Base-by-base conservation (phyloP, 2,113 vertebrate genomes). In the Psilopsiagon aurifrons region DNA sequence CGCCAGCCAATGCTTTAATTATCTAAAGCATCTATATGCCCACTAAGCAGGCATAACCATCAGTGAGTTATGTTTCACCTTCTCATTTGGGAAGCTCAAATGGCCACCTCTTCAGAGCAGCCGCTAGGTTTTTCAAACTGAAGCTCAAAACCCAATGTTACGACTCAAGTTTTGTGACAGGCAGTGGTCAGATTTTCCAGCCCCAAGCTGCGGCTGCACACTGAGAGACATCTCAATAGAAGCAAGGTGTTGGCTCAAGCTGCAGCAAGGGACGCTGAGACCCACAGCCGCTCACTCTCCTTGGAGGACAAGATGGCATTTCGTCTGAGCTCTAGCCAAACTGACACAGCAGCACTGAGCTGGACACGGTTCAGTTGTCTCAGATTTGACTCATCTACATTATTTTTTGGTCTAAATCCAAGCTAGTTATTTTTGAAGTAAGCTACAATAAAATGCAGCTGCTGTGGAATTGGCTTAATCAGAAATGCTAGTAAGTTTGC, bases 361-460 rank as follows among this genome's bases (percentile, higher is more conserved):
- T 31, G 33, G 55, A 83, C 12, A 14, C 17, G 29, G 71, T 51
- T 80, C 39, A 73, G 33, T 41, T 59, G 82, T 57, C 60, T 74
- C 8, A 7, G 73, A 75, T 83, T 86, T 88, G 86, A 88, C 47
- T 79, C 3, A 4, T 47, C 55, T 27, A 41, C 2, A 0, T 70
- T 75, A 55, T 39, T 78, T 88, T 87, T 62, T 92, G 69, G 73
- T 86, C 55, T 73, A 79, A 92, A 73, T 76, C 90, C 90, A 91
- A 87, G 66, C 16, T 69, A 51, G 78, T 88, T 96, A 66, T 84
- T 96, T 95, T 74, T 91, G 28, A 95, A 94, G 66, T 15, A 79
- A 55, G 16, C 33, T 33, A 59, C 60, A 46, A 71, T 92, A 75
- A 86, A 78, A 83, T 19, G 63, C 71, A 92, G 64, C 71, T 69